Percentiles rank a stretch among this genome's conserved stretches.
Conservation (phyloP, 2,113 vertebrate species). For the Ivindomyrus marchei region DNA sequence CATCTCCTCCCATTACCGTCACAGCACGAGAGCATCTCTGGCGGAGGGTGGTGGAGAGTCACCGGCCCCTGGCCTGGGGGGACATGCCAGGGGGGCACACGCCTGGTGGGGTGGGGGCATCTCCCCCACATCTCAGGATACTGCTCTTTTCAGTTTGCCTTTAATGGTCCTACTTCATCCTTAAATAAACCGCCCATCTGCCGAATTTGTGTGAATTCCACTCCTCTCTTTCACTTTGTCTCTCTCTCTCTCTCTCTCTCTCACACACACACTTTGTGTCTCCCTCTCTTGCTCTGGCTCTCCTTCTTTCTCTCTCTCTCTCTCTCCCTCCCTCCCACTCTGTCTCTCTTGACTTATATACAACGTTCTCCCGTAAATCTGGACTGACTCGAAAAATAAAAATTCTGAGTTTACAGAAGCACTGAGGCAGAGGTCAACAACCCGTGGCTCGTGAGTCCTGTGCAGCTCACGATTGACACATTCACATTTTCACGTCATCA, state of each 20-base stretch:
- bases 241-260: slow-evolving; percentile 27
- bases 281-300: neutral
- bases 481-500: no score
- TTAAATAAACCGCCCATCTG: slow-evolving; percentile 12
- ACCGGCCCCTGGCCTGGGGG: neutral
- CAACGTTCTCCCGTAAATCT: neutral
- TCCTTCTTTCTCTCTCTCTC: slow-evolving; percentile 26
- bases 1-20: slow-evolving; percentile 19
- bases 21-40: neutral
- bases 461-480: no score
- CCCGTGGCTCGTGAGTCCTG: no score
- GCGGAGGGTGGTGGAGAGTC: neutral
- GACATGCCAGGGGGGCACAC: neutral
- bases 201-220: neutral
- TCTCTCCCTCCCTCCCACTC: neutral
- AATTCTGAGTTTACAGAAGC: neutral
- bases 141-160: neutral
- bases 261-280: neutral
- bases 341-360: neutral
- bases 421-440: no score
- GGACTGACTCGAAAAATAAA: neutral
- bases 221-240: neutral
- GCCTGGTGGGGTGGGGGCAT: neutral
- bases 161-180: slow-evolving; percentile 1
- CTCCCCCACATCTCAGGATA: neutral